Evolutionary conservation across 23 tunicate species (phyloP), one percentile per base, ranked within the genome.

Genomic region (Phallusia fumigata): DNA sequence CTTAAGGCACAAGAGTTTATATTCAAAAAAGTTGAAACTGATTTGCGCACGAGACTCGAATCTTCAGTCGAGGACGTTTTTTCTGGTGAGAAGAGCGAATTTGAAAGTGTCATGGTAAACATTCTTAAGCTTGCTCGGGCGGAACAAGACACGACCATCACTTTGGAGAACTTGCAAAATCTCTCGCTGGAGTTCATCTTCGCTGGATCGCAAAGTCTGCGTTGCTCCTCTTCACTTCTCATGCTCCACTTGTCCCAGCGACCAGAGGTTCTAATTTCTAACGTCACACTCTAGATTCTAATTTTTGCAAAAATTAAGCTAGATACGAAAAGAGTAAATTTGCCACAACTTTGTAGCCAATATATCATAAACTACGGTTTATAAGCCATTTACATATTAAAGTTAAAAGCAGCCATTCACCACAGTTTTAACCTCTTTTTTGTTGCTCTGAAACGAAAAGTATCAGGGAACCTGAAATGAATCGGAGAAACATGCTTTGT

Each of bases 151-250:
- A 65, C 84, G 0, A 65, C 75, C 19, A 79, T 94, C 18, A 79
- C 76, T 31, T 69, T 94, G 75, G 64, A 40, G 53, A 94, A 94
- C 76, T 77, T 94, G n/a, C 98, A 94, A 89, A 94, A 94, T 77
- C 77, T 94, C 31, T 79, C 98, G 0, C 79, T 94, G 24, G 98
- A 94, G 35, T 86, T 94, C 44, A 94, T 94, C 65, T 94, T 94
- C 64, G 98, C 98, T 19, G 98, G 98, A n/a, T 89, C 98, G 18
- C 98, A 94, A 73, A 88, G 93, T 75, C 90, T 94, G 0, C 94
- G 89, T 35, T 88, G 95, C 35, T 86, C 98, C 8, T 89, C 87
- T 0, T 83, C 93, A 11, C 82, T 86, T 21, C 73, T 94, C 77
- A 86, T 88, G 21, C 52, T 88, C 5, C 98, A 94, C 76, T 65